Conservation (phyloP, 2,888 invertebrate species). For the Pantelozetes paolii region DNA sequence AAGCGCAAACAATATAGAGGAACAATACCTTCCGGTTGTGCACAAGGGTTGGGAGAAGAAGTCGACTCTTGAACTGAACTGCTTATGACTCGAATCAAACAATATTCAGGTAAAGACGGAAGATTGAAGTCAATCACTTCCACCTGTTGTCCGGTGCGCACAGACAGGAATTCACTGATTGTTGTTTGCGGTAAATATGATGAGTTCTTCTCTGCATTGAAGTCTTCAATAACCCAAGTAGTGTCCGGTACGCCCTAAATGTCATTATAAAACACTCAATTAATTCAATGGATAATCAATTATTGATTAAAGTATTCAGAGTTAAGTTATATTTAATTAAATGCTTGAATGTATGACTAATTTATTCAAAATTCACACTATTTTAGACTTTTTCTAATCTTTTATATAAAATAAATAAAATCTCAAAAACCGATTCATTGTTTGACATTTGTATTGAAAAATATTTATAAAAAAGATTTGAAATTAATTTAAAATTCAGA, state of each 20-base stretch:
- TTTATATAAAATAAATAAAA: no score
- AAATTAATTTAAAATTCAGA: no score
- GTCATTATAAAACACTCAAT: not conserved
- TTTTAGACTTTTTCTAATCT: no score
- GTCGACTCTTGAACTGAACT: conserved; percentile 41
- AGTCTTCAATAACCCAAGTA: conserved; percentile 87
- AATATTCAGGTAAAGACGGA: conserved; percentile 57
- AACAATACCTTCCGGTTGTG: conserved; percentile 52
- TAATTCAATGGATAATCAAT: not conserved
- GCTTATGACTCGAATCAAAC: conserved; percentile 51
- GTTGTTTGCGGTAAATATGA: conserved; percentile 16
- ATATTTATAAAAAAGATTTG: no score
- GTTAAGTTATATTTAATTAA: no score
- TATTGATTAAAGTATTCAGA: no score
- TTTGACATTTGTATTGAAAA: no score
- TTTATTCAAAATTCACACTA: no score
- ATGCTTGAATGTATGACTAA: no score
- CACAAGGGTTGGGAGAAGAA: conserved; percentile 39
- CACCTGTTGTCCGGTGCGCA: conserved; percentile 86
- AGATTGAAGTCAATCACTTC: conserved; percentile 69
- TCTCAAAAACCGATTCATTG: no score
- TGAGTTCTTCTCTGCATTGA: conserved; percentile 58
- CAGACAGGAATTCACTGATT: conserved; percentile 58
- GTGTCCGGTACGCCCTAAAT: conserved; percentile 68
- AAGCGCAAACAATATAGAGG: conserved; percentile 53